Evolutionary conservation across 2,113 vertebrate species (phyloP).

Genomic region (Cyanistes caeruleus): DNA sequence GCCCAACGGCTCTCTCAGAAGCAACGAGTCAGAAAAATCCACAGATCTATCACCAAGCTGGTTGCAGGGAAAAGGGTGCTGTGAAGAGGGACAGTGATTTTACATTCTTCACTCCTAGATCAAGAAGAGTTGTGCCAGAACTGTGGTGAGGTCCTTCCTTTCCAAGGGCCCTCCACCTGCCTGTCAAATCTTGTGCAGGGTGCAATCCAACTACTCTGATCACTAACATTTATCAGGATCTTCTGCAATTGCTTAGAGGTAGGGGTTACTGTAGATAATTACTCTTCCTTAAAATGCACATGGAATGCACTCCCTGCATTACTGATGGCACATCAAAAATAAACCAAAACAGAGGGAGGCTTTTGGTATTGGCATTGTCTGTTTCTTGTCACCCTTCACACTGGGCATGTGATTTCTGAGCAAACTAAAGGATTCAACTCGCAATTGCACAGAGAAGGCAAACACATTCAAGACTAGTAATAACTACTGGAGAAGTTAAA

Average conservation of each 20-base stretch:
- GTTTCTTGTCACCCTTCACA: neutral
- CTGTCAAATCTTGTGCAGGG: neutral
- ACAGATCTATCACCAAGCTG: neutral
- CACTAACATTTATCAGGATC: neutral
- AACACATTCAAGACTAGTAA: neutral
- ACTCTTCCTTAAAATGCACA: neutral
- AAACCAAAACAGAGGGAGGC: neutral
- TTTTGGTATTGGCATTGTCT: neutral
- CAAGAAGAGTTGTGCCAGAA: neutral
- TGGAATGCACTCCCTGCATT: neutral
- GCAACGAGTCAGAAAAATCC: neutral
- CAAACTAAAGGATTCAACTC: neutral
- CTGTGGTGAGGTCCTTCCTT: neutral
- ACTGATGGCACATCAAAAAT: neutral
- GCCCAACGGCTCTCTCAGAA: neutral
- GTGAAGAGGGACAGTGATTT: neutral
- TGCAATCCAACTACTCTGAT: neutral
- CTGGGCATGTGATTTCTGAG: neutral
- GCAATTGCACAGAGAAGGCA: neutral
- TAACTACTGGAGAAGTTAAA: slow-evolving; percentile 1
- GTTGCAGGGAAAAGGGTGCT: neutral
- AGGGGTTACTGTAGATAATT: neutral
- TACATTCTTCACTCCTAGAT: neutral
- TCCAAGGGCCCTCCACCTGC: neutral
- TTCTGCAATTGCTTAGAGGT: neutral